phyloP scores from a whole-genome alignment of 2,113 vertebrate species.

The Elephantulus edwardii region DNA sequence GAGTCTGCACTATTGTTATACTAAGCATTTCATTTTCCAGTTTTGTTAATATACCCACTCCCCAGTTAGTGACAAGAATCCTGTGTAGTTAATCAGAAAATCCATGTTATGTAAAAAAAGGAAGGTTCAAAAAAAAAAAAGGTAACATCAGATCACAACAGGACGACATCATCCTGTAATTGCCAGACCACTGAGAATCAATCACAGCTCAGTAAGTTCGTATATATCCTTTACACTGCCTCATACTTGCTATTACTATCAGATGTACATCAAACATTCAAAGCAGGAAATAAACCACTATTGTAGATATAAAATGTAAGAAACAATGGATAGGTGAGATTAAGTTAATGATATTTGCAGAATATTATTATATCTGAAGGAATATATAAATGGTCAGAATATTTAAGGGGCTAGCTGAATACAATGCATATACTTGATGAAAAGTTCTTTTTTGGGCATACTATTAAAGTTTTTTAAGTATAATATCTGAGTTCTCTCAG shows the following conservation, averaged over 20 bases:
- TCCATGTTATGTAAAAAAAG: background rate
- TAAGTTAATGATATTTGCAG: background rate
- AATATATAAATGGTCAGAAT: background rate
- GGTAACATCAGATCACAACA: no score
- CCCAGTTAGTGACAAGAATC: background rate
- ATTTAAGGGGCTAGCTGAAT: background rate
- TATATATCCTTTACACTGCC: no score
- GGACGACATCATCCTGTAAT: background rate
- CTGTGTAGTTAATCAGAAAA: no score
- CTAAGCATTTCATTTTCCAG: background rate
- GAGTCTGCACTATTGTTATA: no score
- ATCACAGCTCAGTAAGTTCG: background rate
- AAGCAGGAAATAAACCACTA: background rate
- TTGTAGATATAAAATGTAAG: no score
- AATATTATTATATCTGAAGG: background rate
- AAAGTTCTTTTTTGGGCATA: background rate
- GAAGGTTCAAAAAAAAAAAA: no score
- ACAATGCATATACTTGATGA: background rate
- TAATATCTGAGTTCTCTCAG: background rate
- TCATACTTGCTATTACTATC: background rate
- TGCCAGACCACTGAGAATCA: background rate
- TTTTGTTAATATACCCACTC: background rate
- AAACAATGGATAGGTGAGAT: background rate
- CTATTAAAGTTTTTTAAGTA: slow-evolving; percentile 8
- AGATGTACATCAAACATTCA: background rate